Base-by-base conservation (phyloP, 92 coral and sea anemone species). In the Siderastrea radians region DNA sequence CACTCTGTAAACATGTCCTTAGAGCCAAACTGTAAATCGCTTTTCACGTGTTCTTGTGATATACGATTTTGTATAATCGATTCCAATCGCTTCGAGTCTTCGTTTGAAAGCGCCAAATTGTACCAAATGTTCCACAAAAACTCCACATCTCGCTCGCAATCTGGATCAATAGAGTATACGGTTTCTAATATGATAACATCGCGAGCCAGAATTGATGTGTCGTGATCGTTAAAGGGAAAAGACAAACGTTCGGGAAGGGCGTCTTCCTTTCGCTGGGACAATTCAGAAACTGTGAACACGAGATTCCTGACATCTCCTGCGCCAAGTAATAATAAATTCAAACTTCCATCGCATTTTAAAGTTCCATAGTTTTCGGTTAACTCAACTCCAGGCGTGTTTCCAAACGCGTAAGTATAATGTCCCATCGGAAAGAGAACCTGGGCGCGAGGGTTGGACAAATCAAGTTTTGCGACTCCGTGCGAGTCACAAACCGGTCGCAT, bases 91-190 rank as follows among this genome's bases (percentile, higher is more conserved):
- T n/a, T n/a, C n/a, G n/a, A n/a, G n/a, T 83, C 80, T 1, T 62
- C 16, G 14, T 7, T 8, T 5, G 87, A 49, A 38, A 83, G 72
- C 4, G 73, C 49, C 2, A 83, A 51, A 52, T 51, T 73, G 47
- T 83, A 74, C 80, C 87, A 83, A 11, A 83, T 7, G 26, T 83
- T 83, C 87, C 87, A 83, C 46, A 83, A 50, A 53, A 83, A 83
- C 3, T 83, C 87, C 44, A 83, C 65, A 64, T 83, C 87, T n/a
- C 10, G 5, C 1, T 60, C 80, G 19, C 72, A 49, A 26, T 73
- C 59, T 15, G 64, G 52, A 74, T 83, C 64, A 1, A 83, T 73
- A 6, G 80, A 49, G 14, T 10, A 53, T 3, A 7, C 80, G 17
- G 17, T 73, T 57, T 83, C 87, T 38, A 83, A 72, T 15, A 83